Conservation (phyloP, 2,113 vertebrate genomes). For the Monarcha castaneiventris region DNA sequence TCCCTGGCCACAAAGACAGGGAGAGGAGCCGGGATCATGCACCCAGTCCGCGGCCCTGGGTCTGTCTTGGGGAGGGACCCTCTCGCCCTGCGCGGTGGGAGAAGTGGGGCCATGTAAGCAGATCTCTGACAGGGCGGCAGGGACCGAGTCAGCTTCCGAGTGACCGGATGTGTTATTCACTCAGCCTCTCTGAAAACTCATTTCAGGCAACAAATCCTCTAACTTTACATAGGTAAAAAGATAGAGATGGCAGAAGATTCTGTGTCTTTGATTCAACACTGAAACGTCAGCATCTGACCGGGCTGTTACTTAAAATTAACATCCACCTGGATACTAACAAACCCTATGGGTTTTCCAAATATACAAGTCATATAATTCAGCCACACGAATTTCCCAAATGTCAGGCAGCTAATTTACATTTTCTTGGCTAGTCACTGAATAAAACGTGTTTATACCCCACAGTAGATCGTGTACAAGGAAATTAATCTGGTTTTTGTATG, state of each 20-base stretch:
- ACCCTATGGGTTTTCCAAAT: slow-evolving; percentile 5
- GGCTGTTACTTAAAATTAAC: background rate
- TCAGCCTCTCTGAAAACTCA: background rate
- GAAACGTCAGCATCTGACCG: background rate
- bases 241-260: background rate
- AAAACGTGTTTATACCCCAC: slow-evolving; percentile 36
- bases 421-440: slow-evolving; percentile 38
- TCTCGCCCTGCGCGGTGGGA: fast-evolving
- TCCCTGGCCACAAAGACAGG: background rate
- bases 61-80: fast-evolving
- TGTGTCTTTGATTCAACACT: background rate
- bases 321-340: slow-evolving; percentile 10
- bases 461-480: slow-evolving; percentile 39
- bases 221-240: background rate
- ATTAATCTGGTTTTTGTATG: slow-evolving; percentile 50
- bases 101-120: fast-evolving
- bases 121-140: background rate
- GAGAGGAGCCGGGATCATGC: background rate
- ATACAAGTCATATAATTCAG: slow-evolving; percentile 37
- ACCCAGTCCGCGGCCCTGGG: too few species aligned
- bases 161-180: background rate
- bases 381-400: slow-evolving; percentile 22
- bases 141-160: background rate
- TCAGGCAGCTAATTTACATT: slow-evolving; percentile 47
- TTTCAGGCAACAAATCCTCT: background rate